Conservation (phyloP, 2,888 invertebrate genomes). For the Graphium colonna region DNA sequence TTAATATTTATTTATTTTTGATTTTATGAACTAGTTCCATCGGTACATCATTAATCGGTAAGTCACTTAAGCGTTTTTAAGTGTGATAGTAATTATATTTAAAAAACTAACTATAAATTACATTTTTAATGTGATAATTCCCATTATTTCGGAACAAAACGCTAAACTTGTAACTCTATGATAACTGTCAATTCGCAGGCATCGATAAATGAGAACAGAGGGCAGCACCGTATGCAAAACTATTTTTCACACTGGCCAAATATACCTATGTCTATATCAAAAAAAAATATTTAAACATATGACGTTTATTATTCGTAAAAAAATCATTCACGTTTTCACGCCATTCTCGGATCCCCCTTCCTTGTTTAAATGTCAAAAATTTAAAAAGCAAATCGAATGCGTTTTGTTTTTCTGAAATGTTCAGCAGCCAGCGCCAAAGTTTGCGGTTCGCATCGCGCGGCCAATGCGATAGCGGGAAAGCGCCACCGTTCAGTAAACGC, state of each 20-base stretch:
- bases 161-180: constrained; percentile 3
- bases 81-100: no score
- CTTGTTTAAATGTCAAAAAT: not conserved
- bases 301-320: no score
- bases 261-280: no score
- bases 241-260: not conserved
- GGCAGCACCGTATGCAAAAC: constrained; percentile 11
- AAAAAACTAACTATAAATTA: no score
- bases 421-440: constrained; percentile 1
- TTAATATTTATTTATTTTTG: no score
- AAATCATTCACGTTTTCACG: no score
- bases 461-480: not conserved
- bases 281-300: no score
- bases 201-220: constrained; percentile 16
- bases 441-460: not conserved
- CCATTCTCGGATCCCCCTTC: no score
- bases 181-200: constrained; percentile 8
- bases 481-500: constrained; percentile 52
- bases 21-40: no score
- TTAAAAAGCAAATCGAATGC: not conserved
- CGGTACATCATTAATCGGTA: no score
- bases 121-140: no score
- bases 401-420: not conserved
- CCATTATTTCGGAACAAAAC: not conserved
- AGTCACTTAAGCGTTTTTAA: no score